Percentiles rank a stretch among this genome's conserved stretches.
phyloP scores from a whole-genome alignment of 2,888 invertebrate genomes.

The Heliconius ethilla region DNA sequence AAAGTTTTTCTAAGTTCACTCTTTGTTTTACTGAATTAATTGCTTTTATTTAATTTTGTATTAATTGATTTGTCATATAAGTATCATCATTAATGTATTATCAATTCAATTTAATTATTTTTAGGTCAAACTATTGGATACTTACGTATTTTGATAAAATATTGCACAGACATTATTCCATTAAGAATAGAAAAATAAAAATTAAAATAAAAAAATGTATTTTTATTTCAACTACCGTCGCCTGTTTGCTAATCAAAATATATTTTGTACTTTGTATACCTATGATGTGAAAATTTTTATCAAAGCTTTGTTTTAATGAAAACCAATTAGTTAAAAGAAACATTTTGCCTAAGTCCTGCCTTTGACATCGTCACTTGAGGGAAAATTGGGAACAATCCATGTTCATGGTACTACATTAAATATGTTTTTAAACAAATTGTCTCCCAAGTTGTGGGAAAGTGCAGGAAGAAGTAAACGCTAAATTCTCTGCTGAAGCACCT shows the following conservation, averaged over 20 bases:
- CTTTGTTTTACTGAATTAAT: constrained; percentile 1
- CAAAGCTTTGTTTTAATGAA: too few relatives aligned
- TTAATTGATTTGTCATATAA: constrained; percentile 5
- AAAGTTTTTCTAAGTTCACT: constrained; percentile 12
- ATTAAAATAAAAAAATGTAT: constrained; percentile 1
- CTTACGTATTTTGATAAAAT: constrained; percentile 20
- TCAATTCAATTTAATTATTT: constrained; percentile 8
- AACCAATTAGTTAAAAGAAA: too few relatives aligned
- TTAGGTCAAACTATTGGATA: constrained; percentile 17
- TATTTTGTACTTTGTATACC: background rate
- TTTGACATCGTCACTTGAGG: too few relatives aligned
- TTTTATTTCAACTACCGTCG: background rate
- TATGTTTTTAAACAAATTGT: too few relatives aligned
- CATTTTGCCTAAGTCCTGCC: too few relatives aligned
- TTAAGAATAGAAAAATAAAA: constrained; percentile 19
- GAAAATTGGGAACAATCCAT: too few relatives aligned
- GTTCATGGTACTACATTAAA: too few relatives aligned
- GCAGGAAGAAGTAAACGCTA: too few relatives aligned
- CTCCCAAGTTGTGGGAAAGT: too few relatives aligned
- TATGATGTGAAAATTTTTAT: background rate
- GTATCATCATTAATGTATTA: constrained; percentile 11
- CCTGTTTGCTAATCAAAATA: background rate
- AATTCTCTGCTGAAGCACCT: too few relatives aligned
- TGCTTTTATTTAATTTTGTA: constrained; percentile 14
- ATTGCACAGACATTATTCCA: constrained; percentile 23